phyloP scores from a whole-genome alignment of 2,888 invertebrate species.

The Megalurothrips usitatus region DNA sequence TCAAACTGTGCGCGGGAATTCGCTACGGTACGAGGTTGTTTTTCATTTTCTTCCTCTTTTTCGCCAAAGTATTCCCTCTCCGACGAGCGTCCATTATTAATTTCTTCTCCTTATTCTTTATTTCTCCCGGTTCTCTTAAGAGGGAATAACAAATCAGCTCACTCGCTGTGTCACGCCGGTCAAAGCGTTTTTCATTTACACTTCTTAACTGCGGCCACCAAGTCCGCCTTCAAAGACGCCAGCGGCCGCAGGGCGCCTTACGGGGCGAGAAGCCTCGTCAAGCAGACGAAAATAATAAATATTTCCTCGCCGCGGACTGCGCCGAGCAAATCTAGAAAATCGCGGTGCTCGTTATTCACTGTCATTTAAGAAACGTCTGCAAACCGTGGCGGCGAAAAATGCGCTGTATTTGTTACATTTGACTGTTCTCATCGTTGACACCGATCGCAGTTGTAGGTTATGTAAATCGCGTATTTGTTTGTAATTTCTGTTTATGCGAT shows the following conservation, averaged over 20 bases:
- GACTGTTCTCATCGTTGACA: too few relatives aligned
- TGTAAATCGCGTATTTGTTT: too few relatives aligned
- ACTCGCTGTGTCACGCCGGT: neutral
- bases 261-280: neutral
- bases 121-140: neutral
- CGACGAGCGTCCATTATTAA: neutral
- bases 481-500: too few relatives aligned
- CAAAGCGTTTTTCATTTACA: neutral
- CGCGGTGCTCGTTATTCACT: too few relatives aligned
- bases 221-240: neutral
- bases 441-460: too few relatives aligned
- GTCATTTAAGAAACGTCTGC: too few relatives aligned
- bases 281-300: neutral
- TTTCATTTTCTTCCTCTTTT: too few relatives aligned
- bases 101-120: neutral
- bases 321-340: neutral
- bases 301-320: neutral
- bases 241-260: neutral
- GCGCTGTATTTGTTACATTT: too few relatives aligned
- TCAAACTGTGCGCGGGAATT: too few relatives aligned
- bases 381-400: too few relatives aligned
- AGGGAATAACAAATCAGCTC: slow-evolving; percentile 16
- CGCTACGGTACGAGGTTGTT: too few relatives aligned
- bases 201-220: neutral
- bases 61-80: neutral